Conservation (phyloP, 2,888 invertebrate genomes). For the Zaprionus obscuricornis region DNA sequence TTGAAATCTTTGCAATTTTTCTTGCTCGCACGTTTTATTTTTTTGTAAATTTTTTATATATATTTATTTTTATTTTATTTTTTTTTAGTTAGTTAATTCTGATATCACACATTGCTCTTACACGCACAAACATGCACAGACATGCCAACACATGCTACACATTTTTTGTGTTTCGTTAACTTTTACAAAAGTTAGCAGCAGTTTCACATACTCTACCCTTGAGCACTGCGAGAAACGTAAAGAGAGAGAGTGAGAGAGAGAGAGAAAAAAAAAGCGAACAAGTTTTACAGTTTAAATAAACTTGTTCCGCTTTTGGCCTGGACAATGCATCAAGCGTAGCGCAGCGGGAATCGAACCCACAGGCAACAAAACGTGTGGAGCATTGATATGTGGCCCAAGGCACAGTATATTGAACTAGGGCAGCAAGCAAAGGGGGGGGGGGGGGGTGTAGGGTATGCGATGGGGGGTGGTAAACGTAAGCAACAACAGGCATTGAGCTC, state of each 20-base stretch:
- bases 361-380: slow-evolving; percentile 57
- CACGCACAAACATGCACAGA: not conserved
- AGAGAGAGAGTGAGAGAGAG: not conserved
- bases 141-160: slow-evolving; percentile 34
- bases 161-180: slow-evolving; percentile 67
- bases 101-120: not conserved
- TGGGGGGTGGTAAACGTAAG: not conserved
- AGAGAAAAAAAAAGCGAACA: slow-evolving; percentile 39
- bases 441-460: no score
- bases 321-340: slow-evolving; percentile 55
- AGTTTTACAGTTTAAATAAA: slow-evolving; percentile 75
- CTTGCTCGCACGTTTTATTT: slow-evolving; percentile 13
- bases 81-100: slow-evolving; percentile 36
- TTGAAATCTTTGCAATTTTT: no score
- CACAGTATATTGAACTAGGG: slow-evolving; percentile 22
- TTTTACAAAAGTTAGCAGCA: slow-evolving; percentile 47
- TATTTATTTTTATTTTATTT: no score
- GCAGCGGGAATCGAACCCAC: slow-evolving; percentile 20
- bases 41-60: slow-evolving; percentile 14
- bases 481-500: slow-evolving; percentile 47
- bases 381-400: slow-evolving; percentile 70
- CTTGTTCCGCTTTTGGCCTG: slow-evolving; percentile 63
- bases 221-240: not conserved
- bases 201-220: slow-evolving; percentile 1
- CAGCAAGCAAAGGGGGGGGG: not conserved